Percentiles rank a stretch among this genome's conserved stretches.
Conservation (phyloP, 2,797 vertebrate species). For the Eulemur coronatus region DNA sequence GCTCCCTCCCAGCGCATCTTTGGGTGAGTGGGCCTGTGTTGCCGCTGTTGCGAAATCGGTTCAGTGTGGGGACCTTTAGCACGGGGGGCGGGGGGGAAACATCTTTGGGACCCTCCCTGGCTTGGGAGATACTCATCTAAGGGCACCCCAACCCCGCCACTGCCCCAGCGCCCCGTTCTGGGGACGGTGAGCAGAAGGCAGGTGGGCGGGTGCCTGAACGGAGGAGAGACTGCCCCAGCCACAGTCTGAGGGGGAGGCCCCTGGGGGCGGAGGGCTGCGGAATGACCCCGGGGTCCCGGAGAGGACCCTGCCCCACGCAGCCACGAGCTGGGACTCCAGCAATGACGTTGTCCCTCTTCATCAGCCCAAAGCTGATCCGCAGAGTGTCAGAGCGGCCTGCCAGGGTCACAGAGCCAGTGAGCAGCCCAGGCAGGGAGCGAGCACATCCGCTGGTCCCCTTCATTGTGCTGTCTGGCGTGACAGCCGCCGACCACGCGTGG, state of each 20-base stretch:
- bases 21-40: background rate
- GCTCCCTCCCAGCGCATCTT: fast-evolving
- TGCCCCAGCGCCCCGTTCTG: background rate
- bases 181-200: background rate
- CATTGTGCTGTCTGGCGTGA: fast-evolving
- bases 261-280: fast-evolving
- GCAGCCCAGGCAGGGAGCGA: background rate
- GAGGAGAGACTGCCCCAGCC: background rate
- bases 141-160: background rate
- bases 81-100: background rate
- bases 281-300: background rate
- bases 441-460: fast-evolving
- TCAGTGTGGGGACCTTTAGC: background rate
- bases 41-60: background rate
- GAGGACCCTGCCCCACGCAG: fast-evolving
- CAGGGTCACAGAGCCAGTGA: fast-evolving
- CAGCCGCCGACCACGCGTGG: background rate
- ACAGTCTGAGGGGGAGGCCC: background rate
- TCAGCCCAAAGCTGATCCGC: background rate
- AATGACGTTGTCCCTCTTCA: background rate
- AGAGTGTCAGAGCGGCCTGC: background rate
- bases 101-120: background rate
- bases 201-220: fast-evolving
- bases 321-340: background rate
- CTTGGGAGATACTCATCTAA: too few relatives aligned